Evolutionary conservation across 2,797 vertebrate genomes (phyloP).

Genomic region (Xenopus petersii): DNA sequence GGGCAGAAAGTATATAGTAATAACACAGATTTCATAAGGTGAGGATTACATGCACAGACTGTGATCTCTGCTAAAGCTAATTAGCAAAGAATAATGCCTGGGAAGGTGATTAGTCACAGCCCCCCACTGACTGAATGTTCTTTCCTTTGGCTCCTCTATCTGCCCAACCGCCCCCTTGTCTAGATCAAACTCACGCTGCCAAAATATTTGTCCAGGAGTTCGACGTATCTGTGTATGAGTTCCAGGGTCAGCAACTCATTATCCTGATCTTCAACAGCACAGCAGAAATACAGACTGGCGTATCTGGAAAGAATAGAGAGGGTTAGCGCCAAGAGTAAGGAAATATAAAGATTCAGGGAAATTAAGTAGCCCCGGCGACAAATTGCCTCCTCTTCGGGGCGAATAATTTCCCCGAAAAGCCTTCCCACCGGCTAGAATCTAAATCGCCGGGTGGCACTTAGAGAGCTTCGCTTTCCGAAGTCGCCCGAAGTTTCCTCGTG

Average conservation of each 20-base stretch:
- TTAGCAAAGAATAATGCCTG: background rate
- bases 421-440: no score
- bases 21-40: background rate
- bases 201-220: slow-evolving; percentile 90
- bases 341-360: no score
- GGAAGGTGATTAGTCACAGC: background rate
- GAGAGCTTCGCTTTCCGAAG: no score
- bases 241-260: slow-evolving; percentile 92
- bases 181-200: slow-evolving; percentile 76
- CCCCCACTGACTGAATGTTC: no score
- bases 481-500: no score
- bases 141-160: background rate
- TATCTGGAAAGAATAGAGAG: slow-evolving; percentile 66
- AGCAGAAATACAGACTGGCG: slow-evolving; percentile 92
- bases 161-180: background rate
- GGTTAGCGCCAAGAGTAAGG: background rate
- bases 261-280: slow-evolving; percentile 89
- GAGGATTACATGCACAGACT: slow-evolving; percentile 19
- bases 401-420: no score
- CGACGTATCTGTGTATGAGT: slow-evolving; percentile 90
- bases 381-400: no score
- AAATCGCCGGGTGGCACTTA: no score
- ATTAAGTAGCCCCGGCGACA: no score
- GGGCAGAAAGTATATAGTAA: no score
- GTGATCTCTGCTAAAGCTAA: slow-evolving; percentile 27